Percentiles rank a stretch among this genome's conserved stretches.
phyloP scores from a whole-genome alignment of 64 coral and sea anemone species.

The Dendrophyllia cribrosa region DNA sequence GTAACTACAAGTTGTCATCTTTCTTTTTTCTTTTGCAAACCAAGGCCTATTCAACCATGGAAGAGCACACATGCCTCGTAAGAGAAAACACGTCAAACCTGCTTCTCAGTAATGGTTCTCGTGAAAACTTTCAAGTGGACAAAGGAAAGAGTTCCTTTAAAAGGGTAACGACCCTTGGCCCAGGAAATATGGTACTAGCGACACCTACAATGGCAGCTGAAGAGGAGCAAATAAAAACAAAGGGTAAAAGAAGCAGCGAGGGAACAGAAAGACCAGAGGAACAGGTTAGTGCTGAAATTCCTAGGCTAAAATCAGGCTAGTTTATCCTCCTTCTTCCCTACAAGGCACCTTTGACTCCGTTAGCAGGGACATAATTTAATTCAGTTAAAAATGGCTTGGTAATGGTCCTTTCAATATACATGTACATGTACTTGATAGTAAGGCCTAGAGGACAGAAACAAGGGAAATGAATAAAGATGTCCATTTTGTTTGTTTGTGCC shows the following conservation, averaged over 20 bases:
- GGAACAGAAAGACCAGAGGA: slow-evolving; percentile 18
- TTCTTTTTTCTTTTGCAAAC: too few relatives aligned
- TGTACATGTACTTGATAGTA: too few relatives aligned
- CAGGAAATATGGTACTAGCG: slow-evolving; percentile 85
- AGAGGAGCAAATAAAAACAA: slow-evolving; percentile 4
- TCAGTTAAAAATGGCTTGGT: too few relatives aligned
- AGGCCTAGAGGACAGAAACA: too few relatives aligned
- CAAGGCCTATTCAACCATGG: slow-evolving; percentile 86
- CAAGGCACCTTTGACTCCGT: too few relatives aligned
- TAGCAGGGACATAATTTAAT: too few relatives aligned
- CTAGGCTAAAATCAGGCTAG: too few relatives aligned
- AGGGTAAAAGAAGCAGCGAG: slow-evolving; percentile 15
- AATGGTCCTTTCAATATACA: too few relatives aligned
- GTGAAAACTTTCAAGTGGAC: slow-evolving; percentile 42
- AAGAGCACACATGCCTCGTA: slow-evolving; percentile 72
- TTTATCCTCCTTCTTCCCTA: too few relatives aligned
- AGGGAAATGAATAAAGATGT: too few relatives aligned
- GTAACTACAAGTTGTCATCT: too few relatives aligned
- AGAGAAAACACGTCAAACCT: slow-evolving; percentile 74
- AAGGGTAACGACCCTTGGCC: slow-evolving; percentile 69
- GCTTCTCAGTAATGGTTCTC: slow-evolving; percentile 55
- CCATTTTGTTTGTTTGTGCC: too few relatives aligned
- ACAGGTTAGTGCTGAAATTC: neutral
- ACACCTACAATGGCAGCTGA: slow-evolving; percentile 62
- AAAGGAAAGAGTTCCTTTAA: slow-evolving; percentile 49